Base-by-base conservation (phyloP, 2,888 invertebrate genomes). In the Tiliacea aurago region DNA sequence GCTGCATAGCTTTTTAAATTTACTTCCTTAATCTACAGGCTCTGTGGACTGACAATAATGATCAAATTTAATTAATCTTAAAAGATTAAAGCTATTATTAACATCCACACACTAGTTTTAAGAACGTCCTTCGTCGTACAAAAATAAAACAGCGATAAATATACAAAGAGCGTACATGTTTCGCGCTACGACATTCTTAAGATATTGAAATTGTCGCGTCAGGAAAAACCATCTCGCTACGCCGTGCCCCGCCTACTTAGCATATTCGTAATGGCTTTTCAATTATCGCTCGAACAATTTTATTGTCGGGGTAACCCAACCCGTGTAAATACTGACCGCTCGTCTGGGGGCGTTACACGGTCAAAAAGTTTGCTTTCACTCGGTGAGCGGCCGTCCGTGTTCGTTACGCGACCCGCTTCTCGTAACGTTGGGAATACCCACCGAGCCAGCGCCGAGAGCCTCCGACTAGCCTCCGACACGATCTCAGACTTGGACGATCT, bases 401-500 rank as follows among this genome's bases (percentile, higher is more conserved):
- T 88, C 79, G 86, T 90, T 91, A 90, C 87, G 90, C 87, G 91
- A 90, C 81, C 89, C 84, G 78, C 79, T 82, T 86, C 83, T 76
- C 86, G 85, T 83, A 86, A 87, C 76, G 78, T 75, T 91, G 95
- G 95, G 91, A 94, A 92, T 93, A 93, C 93, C 94, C 94, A 93
- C 59, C 61, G 83, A 84, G 62, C 63, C 67, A 56, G 55, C 53
- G 69, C 82, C 85, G 86, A 79, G 86, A 84, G 85, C 87, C 84
- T 88, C 81, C 71, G 80, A 80, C 83, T 86, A 84, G 85, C 87
- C 84, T 88, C 81, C 71, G 80, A 80, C 83, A 71, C 76, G 68
- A 73, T 81, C 81, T 81, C 61, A 71, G 23, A 66, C 73, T 78
- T 71, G 73, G 72, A 65, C 71, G 77, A 74, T 64, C 66, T 72